phyloP scores from a whole-genome alignment of 2,797 vertebrate genomes.

The Peromyscus nudipes region DNA sequence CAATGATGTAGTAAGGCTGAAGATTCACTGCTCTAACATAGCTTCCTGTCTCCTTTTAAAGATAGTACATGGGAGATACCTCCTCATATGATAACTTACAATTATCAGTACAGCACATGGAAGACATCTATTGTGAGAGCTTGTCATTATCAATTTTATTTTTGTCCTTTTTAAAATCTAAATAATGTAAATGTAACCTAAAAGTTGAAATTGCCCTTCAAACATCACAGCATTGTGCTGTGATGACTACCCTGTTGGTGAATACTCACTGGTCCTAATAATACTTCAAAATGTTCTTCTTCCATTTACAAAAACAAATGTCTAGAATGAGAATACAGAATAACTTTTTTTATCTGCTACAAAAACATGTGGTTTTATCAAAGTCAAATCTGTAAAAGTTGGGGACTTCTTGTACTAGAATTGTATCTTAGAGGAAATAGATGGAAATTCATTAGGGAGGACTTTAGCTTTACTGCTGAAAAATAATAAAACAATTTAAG shows the following conservation, averaged over 20 bases:
- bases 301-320: conserved; percentile 22
- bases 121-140: background rate
- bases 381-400: conserved; percentile 25
- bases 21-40: background rate
- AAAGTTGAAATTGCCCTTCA: conserved; percentile 1
- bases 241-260: background rate
- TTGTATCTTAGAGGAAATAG: background rate
- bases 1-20: background rate
- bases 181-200: background rate
- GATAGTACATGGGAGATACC: background rate
- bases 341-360: background rate
- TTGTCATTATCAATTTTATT: background rate
- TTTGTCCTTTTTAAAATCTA: background rate
- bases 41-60: background rate
- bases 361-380: background rate
- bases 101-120: background rate
- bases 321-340: conserved; percentile 10
- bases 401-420: background rate
- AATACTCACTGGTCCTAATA: background rate
- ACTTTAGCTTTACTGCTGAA: background rate
- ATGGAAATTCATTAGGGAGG: background rate
- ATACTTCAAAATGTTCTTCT: background rate
- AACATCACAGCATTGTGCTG: background rate
- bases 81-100: background rate
- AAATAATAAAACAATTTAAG: background rate